phyloP scores from a whole-genome alignment of 2,888 invertebrate species.

The Biston stratarius region DNA sequence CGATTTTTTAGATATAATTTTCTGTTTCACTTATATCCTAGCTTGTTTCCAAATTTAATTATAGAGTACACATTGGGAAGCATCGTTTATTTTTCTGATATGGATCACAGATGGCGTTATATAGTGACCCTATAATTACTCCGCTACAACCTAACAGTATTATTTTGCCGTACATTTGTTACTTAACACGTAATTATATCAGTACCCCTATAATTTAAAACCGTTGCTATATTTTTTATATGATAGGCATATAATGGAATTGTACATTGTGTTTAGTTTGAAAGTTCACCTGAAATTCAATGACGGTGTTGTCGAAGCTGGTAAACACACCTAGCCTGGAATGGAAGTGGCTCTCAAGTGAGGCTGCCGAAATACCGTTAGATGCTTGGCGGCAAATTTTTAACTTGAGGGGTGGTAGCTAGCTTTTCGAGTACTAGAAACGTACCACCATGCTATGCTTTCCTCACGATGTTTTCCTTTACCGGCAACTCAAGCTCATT shows the following conservation, averaged over 20 bases:
- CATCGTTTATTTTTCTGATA: conserved; percentile 5
- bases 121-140: conserved; percentile 36
- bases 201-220: conserved; percentile 6
- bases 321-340: too few species aligned
- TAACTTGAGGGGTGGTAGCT: too few species aligned
- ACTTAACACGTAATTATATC: conserved; percentile 26
- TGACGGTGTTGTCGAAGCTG: too few species aligned
- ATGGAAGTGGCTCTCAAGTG: too few species aligned
- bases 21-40: background rate
- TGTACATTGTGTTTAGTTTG: too few species aligned
- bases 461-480: too few species aligned
- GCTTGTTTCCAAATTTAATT: background rate
- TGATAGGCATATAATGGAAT: background rate
- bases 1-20: background rate
- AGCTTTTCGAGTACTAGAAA: too few species aligned
- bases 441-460: too few species aligned
- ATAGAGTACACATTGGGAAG: background rate
- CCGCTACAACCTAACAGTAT: conserved; percentile 20
- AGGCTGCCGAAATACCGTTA: too few species aligned
- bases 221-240: background rate
- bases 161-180: conserved; percentile 33
- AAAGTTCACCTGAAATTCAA: too few species aligned
- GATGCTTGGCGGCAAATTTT: too few species aligned
- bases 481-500: too few species aligned
- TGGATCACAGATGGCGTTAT: conserved; percentile 11